Evolutionary conservation across 2,113 vertebrate genomes (phyloP).

Genomic region (Thinocorus orbignyianus): DNA sequence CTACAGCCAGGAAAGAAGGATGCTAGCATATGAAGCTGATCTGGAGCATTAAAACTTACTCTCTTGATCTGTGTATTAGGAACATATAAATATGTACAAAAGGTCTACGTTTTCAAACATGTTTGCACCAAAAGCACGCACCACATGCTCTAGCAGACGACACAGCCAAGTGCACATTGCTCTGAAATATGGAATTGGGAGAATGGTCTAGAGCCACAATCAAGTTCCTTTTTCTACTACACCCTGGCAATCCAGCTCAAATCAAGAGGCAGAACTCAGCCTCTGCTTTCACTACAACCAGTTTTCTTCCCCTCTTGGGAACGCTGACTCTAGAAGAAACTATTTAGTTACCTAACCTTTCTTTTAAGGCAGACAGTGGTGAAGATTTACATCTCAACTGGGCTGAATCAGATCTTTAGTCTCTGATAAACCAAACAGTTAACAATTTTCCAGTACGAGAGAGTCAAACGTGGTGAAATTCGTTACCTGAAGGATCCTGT

Average conservation of each 20-base stretch:
- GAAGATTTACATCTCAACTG: background rate
- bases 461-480: background rate
- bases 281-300: background rate
- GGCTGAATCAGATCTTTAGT: background rate
- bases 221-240: background rate
- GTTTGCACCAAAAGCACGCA: background rate
- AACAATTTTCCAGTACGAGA: background rate
- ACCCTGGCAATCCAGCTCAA: background rate
- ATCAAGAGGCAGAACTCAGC: background rate
- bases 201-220: background rate
- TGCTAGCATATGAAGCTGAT: background rate
- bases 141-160: background rate
- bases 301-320: background rate
- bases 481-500: background rate
- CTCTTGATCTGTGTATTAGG: background rate
- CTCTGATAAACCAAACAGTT: background rate
- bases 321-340: background rate
- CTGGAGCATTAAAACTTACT: background rate
- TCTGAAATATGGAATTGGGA: background rate
- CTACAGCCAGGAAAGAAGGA: background rate
- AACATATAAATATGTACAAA: background rate
- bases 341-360: background rate
- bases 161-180: background rate
- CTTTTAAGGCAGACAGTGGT: background rate
- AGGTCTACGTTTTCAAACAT: background rate